Evolutionary conservation across 2,113 vertebrate species (phyloP), one percentile per base, ranked within the genome.

Genomic region (Acanthisitta chloris): DNA sequence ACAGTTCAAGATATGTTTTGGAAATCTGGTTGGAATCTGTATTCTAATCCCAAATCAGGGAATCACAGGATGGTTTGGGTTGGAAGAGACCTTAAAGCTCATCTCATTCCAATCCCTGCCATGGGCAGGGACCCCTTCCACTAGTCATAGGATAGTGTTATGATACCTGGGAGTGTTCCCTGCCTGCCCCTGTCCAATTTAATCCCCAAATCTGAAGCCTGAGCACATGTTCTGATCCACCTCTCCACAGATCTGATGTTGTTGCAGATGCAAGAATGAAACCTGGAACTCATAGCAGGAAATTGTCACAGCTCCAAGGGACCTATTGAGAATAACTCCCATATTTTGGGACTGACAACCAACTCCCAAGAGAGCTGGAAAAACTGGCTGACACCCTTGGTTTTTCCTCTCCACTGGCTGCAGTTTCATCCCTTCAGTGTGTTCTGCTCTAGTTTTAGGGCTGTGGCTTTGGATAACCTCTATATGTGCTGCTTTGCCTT

Each of bases 391-490:
- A 28, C 57, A 62, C 48, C 52, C 34, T 72, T 77, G 40, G 14
- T 31, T 83, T 86, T 62, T 42, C 19, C 46, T 84, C 52, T 61
- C 54, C 72, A 73, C 33, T 91, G 70, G 79, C 71, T 78, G 81
- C 40, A 77, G 11, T 71, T 92, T 84, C 88, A 74, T 86, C 76
- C 81, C 49, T 62, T 65, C 52, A 14, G 86, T 51, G 80, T 96
- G 90, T 86, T 86, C 92, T 66, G 57, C 66, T 69, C 67, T 81
- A 86, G 57, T 78, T 88, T 73, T 66, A 79, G 90, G 59, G 54
- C 29, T 94, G 87, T 93, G 89, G 90, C 90, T 97, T 94, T 97
- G 92, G 84, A 93, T 69, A 89, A 92, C 81, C 84, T 79, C 94
- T 94, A 80, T 92, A 89, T 67, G 81, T 86, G 84, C 79, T 93